Evolutionary conservation across 1,140 invertebrate genomes (phyloP), one percentile per base, ranked within the genome.

Genomic region (Sycophila sp.): DNA sequence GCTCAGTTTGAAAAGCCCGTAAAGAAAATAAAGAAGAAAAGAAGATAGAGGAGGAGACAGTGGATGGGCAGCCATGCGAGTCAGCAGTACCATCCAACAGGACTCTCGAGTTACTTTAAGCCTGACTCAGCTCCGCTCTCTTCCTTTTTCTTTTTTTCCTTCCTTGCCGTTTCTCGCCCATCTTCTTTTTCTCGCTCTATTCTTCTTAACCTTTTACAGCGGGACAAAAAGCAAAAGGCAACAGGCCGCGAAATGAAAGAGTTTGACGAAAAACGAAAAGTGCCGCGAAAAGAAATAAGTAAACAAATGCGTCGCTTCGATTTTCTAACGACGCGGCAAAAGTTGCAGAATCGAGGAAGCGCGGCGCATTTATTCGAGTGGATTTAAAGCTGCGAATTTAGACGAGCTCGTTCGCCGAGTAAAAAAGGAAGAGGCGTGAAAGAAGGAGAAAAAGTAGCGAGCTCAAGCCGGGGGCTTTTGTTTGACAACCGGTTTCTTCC

Each of bases 401-500:
- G n/a, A n/a, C n/a, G n/a, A n/a, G n/a, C 15, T 47, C 42, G 53
- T 3, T 7, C 2, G 47, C 22, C 13, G 22, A 19, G 53, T 38
- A 34, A 32, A 63, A 63, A 32, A 63, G 38, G 11, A 49, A 5
- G 42, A 45, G 17, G 5, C n/a, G 4, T 7, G 13, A 1, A 38
- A 38, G 17, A 38, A 30, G 28, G 30, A 15, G 15, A 62, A 69
- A 62, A 62, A 11, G 56, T 59, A 51, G 22, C 56, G 19, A 13
- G 13, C 38, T 4, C 40, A 10, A 26, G 38, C 32, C 68, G 68
- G 47, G 69, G 71, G 76, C 79, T 83, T 84, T 83, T 83, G 79
- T 83, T 80, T 77, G 77, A 75, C 70, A 64, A 80, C 81, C 79
- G 78, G 81, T 81, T 81, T 72, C 66, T 38, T 64, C 42, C 6